Evolutionary conservation across 1,140 invertebrate species (phyloP).

Genomic region (Paraescarpia echinospica): DNA sequence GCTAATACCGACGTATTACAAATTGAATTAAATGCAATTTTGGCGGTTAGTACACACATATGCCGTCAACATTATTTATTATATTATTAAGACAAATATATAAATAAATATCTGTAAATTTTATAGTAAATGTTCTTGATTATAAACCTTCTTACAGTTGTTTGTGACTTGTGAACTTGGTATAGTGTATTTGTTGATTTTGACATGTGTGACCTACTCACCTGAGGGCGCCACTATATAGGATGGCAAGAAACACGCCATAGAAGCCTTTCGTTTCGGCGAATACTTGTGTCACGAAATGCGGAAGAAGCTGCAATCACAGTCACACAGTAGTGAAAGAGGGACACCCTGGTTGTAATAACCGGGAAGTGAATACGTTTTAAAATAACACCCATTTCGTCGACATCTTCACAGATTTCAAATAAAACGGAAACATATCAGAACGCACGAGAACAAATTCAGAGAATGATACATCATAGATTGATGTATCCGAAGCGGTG

Average conservation of each 20-base stretch:
- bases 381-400: neutral
- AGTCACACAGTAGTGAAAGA: neutral
- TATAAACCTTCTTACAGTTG: neutral
- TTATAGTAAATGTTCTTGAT: neutral
- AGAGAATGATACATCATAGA: too few relatives aligned
- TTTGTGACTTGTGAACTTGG: neutral
- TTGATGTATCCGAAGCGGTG: too few relatives aligned
- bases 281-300: conserved; percentile 22
- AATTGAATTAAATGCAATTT: too few relatives aligned
- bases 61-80: too few relatives aligned
- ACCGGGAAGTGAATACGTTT: neutral
- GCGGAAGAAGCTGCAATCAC: conserved; percentile 18
- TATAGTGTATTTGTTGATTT: neutral
- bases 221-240: conserved; percentile 28
- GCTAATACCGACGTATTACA: too few relatives aligned
- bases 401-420: too few relatives aligned
- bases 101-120: too few relatives aligned
- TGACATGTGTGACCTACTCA: neutral
- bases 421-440: neutral
- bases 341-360: neutral
- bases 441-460: too few relatives aligned
- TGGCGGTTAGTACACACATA: too few relatives aligned
- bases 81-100: too few relatives aligned
- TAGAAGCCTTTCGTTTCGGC: conserved; percentile 6
- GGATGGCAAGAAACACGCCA: conserved; percentile 25